Base-by-base conservation (phyloP, 2,113 vertebrate genomes). In the Pachypanchax playfairii region DNA sequence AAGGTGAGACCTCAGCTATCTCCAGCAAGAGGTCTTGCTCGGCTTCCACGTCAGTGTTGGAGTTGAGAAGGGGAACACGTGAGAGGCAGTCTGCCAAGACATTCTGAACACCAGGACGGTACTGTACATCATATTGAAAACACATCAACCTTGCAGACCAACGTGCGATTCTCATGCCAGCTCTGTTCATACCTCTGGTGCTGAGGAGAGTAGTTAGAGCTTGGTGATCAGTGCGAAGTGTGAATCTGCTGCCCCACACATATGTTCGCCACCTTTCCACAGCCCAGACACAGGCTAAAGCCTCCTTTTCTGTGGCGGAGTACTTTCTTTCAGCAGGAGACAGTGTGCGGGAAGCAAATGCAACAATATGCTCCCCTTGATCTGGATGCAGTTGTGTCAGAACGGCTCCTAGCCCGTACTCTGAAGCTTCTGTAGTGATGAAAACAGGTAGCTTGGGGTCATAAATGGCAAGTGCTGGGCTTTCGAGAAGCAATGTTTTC, bases 391-490 rank as follows among this genome's bases (percentile, higher is more conserved):
- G n/a, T n/a, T n/a, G n/a, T 6, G 52, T 42, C 9, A 65, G 15
- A 24, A 47, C 1, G 11, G 57, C 64, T 4, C 70, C 74, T 12
- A 74, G 14, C 1, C 51, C 57, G 11, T 65, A 73, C 28, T 65
- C 76, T 13, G 47, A 64, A 7, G 70, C 60, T 38, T 75, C 65
- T 35, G 64, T 65, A 3, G 75, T 28, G 8, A 74, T 50, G 48
- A 50, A 28, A 0, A 43, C 42, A 2, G 58, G 53, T 17, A 80
- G 44, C 2, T 14, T 35, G 10, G 59, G 44, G 38, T 77, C 26
- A 41, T 52, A 73, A 12, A 65, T 17, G 26, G 61, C 41, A 14
- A 53, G 29, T 25, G 26, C 38, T 31, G 50, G 61, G 29, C 26
- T 53, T 6, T 54, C 12, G 14, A 47, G 5, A 21, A 47, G 21